A percentile compares a stretch with the other conserved stretches of the same genome.
These are phyloP conservation scores for Calonectris borealis DNA, from an alignment of 2,113 vertebrate species.

Conservation along the genomic window DNA sequence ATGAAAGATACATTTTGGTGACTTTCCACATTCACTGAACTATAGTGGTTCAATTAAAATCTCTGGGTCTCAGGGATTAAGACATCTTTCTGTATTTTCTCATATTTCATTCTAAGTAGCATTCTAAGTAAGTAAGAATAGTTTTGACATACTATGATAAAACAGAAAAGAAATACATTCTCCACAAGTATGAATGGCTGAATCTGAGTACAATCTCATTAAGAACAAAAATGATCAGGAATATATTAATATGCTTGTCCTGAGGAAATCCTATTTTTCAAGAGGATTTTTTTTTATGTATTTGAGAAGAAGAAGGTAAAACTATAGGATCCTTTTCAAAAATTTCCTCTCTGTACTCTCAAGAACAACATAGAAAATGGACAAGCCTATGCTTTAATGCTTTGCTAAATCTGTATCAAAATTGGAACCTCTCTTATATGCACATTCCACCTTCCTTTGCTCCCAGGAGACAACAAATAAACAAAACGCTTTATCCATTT, in stretches of 20 bases:
- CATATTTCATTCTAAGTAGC: neutral
- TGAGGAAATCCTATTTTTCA: neutral
- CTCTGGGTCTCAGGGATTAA: neutral
- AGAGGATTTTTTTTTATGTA: neutral
- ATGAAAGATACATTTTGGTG: neutral
- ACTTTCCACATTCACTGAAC: neutral
- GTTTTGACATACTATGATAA: neutral
- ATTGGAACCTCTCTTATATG: neutral
- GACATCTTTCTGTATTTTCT: neutral
- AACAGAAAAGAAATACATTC: neutral
- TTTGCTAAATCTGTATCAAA: neutral
- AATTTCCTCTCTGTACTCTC: neutral
- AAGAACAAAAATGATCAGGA: neutral
- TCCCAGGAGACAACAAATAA: neutral
- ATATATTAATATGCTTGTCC: neutral
- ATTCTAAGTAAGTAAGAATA: neutral
- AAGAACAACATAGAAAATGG: neutral
- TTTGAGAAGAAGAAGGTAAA: neutral
- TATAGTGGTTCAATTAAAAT: neutral
- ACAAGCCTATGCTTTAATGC: neutral
- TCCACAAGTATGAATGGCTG: neutral
- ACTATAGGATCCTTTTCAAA: neutral
- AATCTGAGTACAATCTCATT: neutral
- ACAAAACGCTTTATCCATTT: neutral
- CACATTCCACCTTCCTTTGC: neutral